phyloP scores from a whole-genome alignment of 2,113 vertebrate genomes.

The Calyptommatus sinebrachiatus region DNA sequence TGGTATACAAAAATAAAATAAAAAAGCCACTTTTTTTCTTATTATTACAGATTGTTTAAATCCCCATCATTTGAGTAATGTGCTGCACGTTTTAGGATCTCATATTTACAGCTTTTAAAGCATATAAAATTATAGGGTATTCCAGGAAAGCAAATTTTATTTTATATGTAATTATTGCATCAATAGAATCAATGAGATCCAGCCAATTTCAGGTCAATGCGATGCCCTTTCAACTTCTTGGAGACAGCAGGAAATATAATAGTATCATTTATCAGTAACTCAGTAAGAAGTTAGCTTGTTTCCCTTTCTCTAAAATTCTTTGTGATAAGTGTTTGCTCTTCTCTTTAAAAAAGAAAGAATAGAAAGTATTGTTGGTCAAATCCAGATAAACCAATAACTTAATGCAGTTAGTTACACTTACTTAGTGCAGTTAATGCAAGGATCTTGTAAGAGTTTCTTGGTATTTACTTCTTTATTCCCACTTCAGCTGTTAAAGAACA shows the following conservation, averaged over 20 bases:
- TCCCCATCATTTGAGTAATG: conserved; percentile 41
- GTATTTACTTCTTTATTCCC: conserved; percentile 81
- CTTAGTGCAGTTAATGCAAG: conserved; percentile 76
- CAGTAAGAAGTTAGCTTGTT: conserved; percentile 47
- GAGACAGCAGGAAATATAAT: conserved; percentile 42
- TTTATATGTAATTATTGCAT: conserved; percentile 46
- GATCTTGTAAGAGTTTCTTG: conserved; percentile 71
- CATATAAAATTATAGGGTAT: conserved; percentile 25
- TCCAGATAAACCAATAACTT: conserved; percentile 77
- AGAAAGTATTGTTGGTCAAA: conserved; percentile 60
- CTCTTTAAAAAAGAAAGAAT: conserved; percentile 26
- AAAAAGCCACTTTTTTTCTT: conserved; percentile 20
- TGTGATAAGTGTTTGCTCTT: conserved; percentile 32
- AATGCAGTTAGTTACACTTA: conserved; percentile 77
- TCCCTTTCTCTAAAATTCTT: conserved; percentile 45
- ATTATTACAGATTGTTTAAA: conserved; percentile 19
- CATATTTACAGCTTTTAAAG: conserved; percentile 20
- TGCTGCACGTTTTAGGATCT: conserved; percentile 34
- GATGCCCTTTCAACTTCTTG: conserved; percentile 43
- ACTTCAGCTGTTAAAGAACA: conserved; percentile 74
- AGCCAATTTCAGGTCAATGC: conserved; percentile 39
- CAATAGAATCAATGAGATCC: conserved; percentile 27
- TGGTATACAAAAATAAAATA: not conserved
- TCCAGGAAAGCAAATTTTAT: conserved; percentile 42
- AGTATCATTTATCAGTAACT: conserved; percentile 41